Evolutionary conservation across 2,113 vertebrate species (phyloP).

Genomic region (Dendrocopos noguchii): DNA sequence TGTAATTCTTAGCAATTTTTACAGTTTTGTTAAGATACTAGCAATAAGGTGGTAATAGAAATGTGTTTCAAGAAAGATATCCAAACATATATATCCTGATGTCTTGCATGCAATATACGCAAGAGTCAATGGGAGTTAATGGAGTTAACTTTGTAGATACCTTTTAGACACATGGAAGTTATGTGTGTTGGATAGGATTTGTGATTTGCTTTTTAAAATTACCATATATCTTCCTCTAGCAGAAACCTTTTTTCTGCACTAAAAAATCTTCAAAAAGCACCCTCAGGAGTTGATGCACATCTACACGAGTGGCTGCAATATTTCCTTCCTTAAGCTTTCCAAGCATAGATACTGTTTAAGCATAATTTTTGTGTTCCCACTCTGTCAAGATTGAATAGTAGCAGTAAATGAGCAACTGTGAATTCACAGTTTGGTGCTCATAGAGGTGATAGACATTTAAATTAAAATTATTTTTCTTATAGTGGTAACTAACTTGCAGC

Average conservation of each 20-base stretch:
- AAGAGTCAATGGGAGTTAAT: not conserved
- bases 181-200: not conserved
- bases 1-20: not conserved
- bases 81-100: not conserved
- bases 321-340: not conserved
- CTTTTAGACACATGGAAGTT: not conserved
- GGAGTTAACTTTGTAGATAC: not conserved
- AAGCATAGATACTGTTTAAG: not conserved
- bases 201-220: fast-evolving
- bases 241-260: not conserved
- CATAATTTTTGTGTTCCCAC: not conserved
- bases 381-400: not conserved
- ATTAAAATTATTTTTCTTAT: not conserved
- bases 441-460: not conserved
- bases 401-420: not conserved
- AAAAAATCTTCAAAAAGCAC: not conserved
- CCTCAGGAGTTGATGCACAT: not conserved
- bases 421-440: not conserved
- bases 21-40: not conserved
- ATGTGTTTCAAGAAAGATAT: not conserved
- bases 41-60: not conserved
- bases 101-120: not conserved
- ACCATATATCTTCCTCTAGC: not conserved
- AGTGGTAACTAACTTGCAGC: not conserved
- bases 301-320: not conserved